Conservation (phyloP, 2,113 vertebrate genomes). For the Rhinolophus ferrumequinum region DNA sequence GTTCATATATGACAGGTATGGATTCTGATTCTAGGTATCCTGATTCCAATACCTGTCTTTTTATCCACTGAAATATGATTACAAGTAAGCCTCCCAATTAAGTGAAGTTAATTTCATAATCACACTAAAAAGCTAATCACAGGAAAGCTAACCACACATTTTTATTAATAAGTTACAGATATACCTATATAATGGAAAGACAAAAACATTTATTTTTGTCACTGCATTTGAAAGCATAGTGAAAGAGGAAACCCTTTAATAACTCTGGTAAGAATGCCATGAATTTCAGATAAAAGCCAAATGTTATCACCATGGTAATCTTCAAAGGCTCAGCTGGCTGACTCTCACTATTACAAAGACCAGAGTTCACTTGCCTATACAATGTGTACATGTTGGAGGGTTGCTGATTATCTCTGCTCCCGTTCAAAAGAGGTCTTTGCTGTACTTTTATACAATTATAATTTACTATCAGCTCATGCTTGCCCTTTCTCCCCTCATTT, state of each 20-base stretch:
- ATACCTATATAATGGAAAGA: not conserved
- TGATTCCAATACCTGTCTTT: not conserved
- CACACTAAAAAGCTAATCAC: too few species aligned
- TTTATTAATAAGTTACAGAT: slow-evolving; percentile 7
- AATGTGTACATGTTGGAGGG: not conserved
- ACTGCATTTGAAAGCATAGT: not conserved
- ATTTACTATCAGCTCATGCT: not conserved
- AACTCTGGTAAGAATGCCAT: not conserved
- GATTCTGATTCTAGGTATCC: not conserved
- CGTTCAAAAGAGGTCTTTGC: not conserved
- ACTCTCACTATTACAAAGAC: not conserved
- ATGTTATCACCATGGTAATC: not conserved
- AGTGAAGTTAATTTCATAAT: slow-evolving; percentile 2
- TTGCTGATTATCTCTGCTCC: not conserved
- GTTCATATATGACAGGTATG: not conserved
- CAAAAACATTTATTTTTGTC: slow-evolving; percentile 24
- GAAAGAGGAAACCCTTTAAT: not conserved
- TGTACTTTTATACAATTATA: not conserved
- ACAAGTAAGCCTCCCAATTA: not conserved
- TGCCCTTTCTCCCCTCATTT: not conserved
- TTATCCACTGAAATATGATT: not conserved
- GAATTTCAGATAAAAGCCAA: slow-evolving; percentile 20
- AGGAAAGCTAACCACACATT: not conserved
- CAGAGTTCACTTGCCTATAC: slow-evolving; percentile 16
- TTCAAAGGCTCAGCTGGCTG: not conserved